phyloP scores from a whole-genome alignment of 1,140 invertebrate species.

The fruit fly (Drosophila melanogaster) region Release_6_plus_ISO1_MT NT_037436.4:18813001-18813500 shows the following conservation, averaged over 20 bases:
- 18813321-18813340: background rate
- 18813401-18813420: background rate
- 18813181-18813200: too few species aligned
- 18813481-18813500: too few species aligned
- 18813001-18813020: background rate
- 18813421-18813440: constrained; percentile 8
- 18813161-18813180: too few species aligned
- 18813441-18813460: background rate
- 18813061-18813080: too few species aligned
- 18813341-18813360: background rate
- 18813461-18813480: background rate
- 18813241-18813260: background rate
- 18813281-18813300: background rate
- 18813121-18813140: too few species aligned
- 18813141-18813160: too few species aligned
- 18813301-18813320: background rate
- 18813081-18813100: too few species aligned
- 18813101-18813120: too few species aligned
- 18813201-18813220: too few species aligned
- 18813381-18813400: background rate
- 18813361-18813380: background rate
- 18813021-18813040: too few species aligned
- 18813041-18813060: too few species aligned
- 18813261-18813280: background rate
- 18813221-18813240: too few species aligned